phyloP scores from a whole-genome alignment of 2,888 invertebrate genomes.

The Scaptomyza tumidula region DNA sequence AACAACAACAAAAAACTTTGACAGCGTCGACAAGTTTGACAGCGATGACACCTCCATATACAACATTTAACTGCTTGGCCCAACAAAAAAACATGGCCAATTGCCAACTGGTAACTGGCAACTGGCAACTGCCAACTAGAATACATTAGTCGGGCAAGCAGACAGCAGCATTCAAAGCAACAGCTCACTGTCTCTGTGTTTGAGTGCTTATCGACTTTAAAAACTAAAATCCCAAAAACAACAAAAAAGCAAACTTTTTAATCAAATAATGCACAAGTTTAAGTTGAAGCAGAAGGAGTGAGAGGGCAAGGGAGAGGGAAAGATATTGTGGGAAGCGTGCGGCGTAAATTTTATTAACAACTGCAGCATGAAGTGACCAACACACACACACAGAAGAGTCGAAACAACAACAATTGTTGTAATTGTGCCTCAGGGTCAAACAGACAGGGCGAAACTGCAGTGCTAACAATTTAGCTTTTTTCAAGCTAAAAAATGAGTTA shows the following conservation, averaged over 20 bases:
- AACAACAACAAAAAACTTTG: conserved; percentile 15
- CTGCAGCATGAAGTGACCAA: conserved; percentile 20
- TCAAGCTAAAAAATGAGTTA: neutral
- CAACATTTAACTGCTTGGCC: conserved; percentile 24
- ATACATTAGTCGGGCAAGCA: neutral
- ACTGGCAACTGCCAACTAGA: conserved; percentile 5
- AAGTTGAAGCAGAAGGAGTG: neutral
- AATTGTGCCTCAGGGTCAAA: conserved; percentile 21
- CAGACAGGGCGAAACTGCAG: neutral
- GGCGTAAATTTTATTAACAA: conserved; percentile 39
- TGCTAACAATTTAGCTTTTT: neutral
- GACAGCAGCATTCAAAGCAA: conserved; percentile 22
- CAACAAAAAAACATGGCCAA: conserved; percentile 5
- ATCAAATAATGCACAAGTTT: conserved; percentile 53
- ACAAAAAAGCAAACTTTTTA: conserved; percentile 46
- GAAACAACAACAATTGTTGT: neutral
- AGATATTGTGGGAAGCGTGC: neutral
- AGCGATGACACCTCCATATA: conserved; percentile 27
- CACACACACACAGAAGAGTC: neutral
- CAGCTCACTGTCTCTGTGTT: conserved; percentile 20
- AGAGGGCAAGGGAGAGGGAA: neutral
- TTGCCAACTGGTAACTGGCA: neutral
- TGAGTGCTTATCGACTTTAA: conserved; percentile 36
- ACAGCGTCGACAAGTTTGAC: conserved; percentile 36
- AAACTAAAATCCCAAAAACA: conserved; percentile 29